Conservation (phyloP, 2,797 vertebrate genomes). For the Leptatherina wallacei region DNA sequence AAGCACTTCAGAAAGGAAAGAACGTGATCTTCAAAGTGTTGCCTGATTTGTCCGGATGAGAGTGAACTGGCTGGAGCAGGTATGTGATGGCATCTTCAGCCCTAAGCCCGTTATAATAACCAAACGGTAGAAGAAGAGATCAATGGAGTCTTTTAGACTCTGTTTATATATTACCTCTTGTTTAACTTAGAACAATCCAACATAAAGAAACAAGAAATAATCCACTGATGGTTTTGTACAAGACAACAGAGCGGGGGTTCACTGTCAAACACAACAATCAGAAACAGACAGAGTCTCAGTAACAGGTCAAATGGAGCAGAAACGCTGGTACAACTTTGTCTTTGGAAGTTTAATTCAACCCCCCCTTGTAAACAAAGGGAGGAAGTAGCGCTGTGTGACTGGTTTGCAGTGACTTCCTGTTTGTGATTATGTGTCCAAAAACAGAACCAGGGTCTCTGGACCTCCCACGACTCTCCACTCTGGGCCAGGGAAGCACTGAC, state of each 20-base stretch:
- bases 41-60: too few relatives aligned
- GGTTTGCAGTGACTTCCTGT: slow-evolving; percentile 85
- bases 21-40: too few relatives aligned
- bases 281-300: neutral
- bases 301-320: slow-evolving; percentile 19
- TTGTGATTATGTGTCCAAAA: slow-evolving; percentile 85
- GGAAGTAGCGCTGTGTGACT: slow-evolving; percentile 84
- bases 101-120: too few relatives aligned
- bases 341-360: slow-evolving; percentile 65
- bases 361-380: slow-evolving; percentile 82
- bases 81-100: too few relatives aligned
- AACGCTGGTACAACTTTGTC: slow-evolving; percentile 59
- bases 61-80: too few relatives aligned
- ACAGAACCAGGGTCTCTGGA: slow-evolving; percentile 77
- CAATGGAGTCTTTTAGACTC: neutral
- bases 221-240: neutral
- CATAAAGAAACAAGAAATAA: neutral
- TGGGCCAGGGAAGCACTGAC: slow-evolving; percentile 54
- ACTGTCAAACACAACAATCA: neutral
- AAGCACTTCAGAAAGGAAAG: too few relatives aligned
- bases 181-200: neutral
- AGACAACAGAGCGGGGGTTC: neutral
- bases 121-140: too few relatives aligned
- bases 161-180: neutral
- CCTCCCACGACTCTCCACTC: slow-evolving; percentile 70